Evolutionary conservation across 2,888 invertebrate genomes (phyloP).

Genomic region (Globia sparganii): DNA sequence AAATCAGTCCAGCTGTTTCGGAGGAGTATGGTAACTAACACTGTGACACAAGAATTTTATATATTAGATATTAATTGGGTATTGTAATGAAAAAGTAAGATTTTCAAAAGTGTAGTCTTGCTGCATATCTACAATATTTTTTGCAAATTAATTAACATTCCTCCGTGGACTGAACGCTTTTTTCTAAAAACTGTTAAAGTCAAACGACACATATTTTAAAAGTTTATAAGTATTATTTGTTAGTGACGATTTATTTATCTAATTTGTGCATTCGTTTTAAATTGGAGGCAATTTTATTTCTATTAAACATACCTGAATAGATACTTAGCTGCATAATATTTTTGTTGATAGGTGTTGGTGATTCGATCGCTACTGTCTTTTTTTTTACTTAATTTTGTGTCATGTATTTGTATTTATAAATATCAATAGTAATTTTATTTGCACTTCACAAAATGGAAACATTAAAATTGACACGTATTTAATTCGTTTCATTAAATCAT

Average conservation of each 20-base stretch:
- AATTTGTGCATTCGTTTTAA: background rate
- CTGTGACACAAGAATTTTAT: too few species aligned
- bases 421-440: background rate
- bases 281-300: background rate
- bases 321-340: background rate
- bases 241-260: background rate
- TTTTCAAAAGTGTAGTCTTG: background rate
- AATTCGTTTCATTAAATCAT: background rate
- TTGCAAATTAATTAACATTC: background rate
- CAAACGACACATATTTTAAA: background rate
- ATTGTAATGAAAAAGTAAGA: too few species aligned
- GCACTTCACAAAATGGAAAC: background rate
- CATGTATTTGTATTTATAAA: background rate
- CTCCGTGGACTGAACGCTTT: background rate
- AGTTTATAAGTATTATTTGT: background rate
- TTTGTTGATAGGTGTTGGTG: background rate
- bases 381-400: background rate
- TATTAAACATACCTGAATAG: background rate
- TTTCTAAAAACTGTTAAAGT: background rate
- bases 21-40: too few species aligned
- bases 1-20: too few species aligned
- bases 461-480: background rate
- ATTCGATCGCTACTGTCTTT: background rate
- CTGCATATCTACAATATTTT: background rate
- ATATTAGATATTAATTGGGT: too few species aligned